These are phyloP conservation scores for Crax fasciolata DNA, from an alignment of 2,797 vertebrate species.

Conservation along the genomic window DNA sequence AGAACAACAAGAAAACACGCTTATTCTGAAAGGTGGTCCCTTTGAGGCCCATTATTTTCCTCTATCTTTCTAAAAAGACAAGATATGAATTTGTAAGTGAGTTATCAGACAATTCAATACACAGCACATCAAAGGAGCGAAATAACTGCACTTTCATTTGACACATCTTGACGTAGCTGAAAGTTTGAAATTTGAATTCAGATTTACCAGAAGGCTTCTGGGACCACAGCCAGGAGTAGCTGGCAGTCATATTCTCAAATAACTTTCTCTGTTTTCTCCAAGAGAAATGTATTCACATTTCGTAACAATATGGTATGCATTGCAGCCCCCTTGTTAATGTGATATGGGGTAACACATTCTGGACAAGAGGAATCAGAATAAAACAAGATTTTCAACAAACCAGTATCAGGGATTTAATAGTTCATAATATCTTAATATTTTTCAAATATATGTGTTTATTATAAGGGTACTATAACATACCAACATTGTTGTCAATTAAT, in stretches of 20 bases:
- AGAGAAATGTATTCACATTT: background rate
- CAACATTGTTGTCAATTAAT: background rate
- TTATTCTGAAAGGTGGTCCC: constrained; percentile 51
- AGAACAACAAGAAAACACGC: constrained; percentile 46
- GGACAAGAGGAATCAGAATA: background rate
- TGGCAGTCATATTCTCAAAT: background rate
- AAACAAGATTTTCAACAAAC: background rate
- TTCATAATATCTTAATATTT: constrained; percentile 13
- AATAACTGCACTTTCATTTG: constrained; percentile 25
- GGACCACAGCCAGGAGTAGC: background rate
- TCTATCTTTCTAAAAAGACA: constrained; percentile 22
- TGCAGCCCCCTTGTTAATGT: background rate
- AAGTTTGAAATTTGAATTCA: constrained; percentile 42
- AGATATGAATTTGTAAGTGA: constrained; percentile 47
- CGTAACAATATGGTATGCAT: background rate
- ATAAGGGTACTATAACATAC: background rate
- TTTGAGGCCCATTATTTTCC: constrained; percentile 44
- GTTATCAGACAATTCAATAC: constrained; percentile 14
- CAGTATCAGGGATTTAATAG: background rate
- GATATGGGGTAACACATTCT: fast-evolving
- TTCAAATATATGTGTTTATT: constrained; percentile 5
- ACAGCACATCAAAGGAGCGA: background rate
- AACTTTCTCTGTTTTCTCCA: background rate
- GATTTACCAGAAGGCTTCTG: constrained; percentile 8
- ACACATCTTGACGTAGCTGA: background rate